Percentiles rank a stretch among this genome's conserved stretches.
These are phyloP conservation scores for Liasis olivaceus DNA, from an alignment of 2,797 vertebrate genomes.

Conservation along the genomic window DNA sequence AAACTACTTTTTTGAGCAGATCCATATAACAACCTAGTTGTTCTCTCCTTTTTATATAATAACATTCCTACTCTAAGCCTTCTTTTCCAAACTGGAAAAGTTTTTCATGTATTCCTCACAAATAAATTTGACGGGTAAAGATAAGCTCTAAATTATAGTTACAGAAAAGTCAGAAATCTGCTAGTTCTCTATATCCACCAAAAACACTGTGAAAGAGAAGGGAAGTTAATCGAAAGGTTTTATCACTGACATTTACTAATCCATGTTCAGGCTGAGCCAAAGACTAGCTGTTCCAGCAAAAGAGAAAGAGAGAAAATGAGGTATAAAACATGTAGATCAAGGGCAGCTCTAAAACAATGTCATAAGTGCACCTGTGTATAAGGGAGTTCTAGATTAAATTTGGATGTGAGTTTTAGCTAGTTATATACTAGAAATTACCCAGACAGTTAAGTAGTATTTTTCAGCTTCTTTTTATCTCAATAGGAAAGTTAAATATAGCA, in stretches of 20 bases:
- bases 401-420: background rate
- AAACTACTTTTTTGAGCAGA: background rate
- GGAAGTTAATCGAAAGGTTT: conserved; percentile 12
- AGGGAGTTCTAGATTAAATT: background rate
- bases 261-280: conserved; percentile 8
- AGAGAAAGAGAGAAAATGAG: background rate
- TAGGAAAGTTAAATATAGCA: background rate
- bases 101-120: conserved; percentile 19
- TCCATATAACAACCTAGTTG: background rate
- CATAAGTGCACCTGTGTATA: background rate
- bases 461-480: background rate
- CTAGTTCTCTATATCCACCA: background rate
- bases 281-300: background rate
- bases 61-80: background rate
- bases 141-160: background rate
- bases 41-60: background rate
- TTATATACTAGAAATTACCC: background rate
- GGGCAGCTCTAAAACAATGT: background rate
- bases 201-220: background rate
- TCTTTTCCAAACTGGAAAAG: background rate
- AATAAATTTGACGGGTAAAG: background rate
- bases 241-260: conserved; percentile 20
- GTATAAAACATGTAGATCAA: background rate
- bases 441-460: background rate
- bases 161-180: conserved; percentile 2